These are phyloP conservation scores for Bos indicus DNA, from an alignment of 2,113 vertebrate species.

Conservation along the genomic window DNA sequence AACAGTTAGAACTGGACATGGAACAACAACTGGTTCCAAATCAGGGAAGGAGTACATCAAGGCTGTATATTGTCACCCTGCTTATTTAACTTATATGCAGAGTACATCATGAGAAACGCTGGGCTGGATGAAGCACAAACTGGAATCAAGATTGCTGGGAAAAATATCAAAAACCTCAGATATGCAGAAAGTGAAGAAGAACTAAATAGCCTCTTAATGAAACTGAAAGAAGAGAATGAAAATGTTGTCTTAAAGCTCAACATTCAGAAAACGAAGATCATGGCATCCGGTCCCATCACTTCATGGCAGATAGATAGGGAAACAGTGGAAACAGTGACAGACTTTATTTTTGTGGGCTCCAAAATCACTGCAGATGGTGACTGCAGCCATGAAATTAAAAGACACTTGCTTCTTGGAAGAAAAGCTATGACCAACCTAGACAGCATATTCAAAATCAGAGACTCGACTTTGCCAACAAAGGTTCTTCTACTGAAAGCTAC, in stretches of 20 bases:
- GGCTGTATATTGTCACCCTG: background rate
- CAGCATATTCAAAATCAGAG: background rate
- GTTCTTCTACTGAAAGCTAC: background rate
- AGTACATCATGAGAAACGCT: background rate
- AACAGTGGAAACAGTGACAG: background rate
- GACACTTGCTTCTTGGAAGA: background rate
- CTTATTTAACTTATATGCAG: background rate
- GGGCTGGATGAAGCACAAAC: background rate
- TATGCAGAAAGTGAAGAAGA: background rate
- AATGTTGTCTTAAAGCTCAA: background rate
- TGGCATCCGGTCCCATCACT: background rate
- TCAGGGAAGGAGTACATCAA: accelerated
- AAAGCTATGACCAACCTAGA: background rate
- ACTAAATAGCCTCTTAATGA: background rate
- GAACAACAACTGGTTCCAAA: background rate
- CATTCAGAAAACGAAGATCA: background rate
- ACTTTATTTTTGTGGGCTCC: background rate
- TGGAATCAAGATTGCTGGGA: background rate
- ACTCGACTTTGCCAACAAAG: background rate
- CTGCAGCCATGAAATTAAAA: background rate
- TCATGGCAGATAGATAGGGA: background rate
- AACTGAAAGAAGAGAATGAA: background rate
- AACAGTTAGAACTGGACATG: background rate
- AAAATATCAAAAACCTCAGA: background rate
- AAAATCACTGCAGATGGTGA: background rate